A percentile compares a stretch with the other conserved stretches of the same genome.
phyloP scores from a whole-genome alignment of 2,797 vertebrate genomes.

The Anguilla pacifica region DNA sequence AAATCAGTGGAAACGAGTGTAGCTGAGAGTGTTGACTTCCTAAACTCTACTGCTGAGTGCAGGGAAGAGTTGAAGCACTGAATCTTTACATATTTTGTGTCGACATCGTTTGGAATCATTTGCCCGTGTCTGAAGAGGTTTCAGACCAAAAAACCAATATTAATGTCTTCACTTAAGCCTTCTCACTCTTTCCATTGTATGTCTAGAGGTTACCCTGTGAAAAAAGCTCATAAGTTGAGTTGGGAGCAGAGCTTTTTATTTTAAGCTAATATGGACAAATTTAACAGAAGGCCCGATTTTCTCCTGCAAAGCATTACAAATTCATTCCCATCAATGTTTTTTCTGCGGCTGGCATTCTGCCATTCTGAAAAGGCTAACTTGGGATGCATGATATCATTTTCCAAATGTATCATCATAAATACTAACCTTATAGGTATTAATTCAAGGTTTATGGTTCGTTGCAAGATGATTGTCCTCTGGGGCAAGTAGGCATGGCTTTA shows the following conservation, averaged over 20 bases:
- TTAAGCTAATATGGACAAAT: not conserved
- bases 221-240: not conserved
- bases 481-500: not conserved
- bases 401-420: not conserved
- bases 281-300: not conserved
- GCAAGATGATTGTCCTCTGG: not conserved
- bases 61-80: not conserved
- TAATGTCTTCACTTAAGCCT: not conserved
- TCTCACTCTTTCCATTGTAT: not conserved
- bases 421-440: not conserved
- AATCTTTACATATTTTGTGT: not conserved
- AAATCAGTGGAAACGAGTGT: not conserved
- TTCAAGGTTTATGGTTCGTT: not conserved
- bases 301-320: not conserved
- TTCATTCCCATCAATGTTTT: not conserved
- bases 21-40: not conserved
- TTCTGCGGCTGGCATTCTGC: not conserved
- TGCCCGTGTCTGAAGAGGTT: not conserved
- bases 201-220: not conserved
- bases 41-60: not conserved
- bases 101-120: not conserved
- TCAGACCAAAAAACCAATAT: not conserved
- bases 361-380: not conserved
- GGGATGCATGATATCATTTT: not conserved
- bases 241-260: not conserved